phyloP scores from a whole-genome alignment of 2,113 vertebrate genomes.

The Pachypanchax playfairii region DNA sequence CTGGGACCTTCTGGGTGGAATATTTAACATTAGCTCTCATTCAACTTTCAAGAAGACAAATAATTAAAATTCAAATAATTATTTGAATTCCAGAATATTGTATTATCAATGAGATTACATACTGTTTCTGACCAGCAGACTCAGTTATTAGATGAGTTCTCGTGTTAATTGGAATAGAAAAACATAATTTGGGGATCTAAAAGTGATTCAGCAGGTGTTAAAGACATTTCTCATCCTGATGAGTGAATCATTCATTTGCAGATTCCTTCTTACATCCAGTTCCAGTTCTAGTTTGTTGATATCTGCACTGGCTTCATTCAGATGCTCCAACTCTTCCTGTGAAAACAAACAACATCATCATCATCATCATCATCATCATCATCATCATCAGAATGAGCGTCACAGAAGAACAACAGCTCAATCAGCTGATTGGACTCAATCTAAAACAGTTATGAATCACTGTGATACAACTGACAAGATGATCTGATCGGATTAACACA shows the following conservation, averaged over 20 bases:
- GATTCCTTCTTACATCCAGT: slow-evolving; percentile 83
- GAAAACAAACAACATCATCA: not conserved
- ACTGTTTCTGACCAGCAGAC: no score
- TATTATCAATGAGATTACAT: no score
- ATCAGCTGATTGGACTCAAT: no score
- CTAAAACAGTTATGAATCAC: not conserved
- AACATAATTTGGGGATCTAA: no score
- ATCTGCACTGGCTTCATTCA: slow-evolving; percentile 93
- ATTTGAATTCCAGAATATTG: no score
- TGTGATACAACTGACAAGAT: not conserved
- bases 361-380: no score
- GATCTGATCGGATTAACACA: slow-evolving; percentile 17
- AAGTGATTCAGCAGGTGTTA: not conserved
- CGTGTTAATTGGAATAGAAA: no score
- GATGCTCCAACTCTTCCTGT: slow-evolving; percentile 91
- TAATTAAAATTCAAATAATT: no score
- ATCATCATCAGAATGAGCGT: no score
- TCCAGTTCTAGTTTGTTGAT: slow-evolving; percentile 91
- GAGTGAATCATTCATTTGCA: not conserved
- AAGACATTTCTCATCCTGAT: not conserved
- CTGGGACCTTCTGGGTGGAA: slow-evolving; percentile 6
- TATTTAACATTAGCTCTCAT: not conserved
- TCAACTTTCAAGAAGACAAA: no score
- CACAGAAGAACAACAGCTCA: no score
- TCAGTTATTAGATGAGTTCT: no score